Base-by-base conservation (phyloP, 2,113 vertebrate genomes). In the Corvus moneduloides region DNA sequence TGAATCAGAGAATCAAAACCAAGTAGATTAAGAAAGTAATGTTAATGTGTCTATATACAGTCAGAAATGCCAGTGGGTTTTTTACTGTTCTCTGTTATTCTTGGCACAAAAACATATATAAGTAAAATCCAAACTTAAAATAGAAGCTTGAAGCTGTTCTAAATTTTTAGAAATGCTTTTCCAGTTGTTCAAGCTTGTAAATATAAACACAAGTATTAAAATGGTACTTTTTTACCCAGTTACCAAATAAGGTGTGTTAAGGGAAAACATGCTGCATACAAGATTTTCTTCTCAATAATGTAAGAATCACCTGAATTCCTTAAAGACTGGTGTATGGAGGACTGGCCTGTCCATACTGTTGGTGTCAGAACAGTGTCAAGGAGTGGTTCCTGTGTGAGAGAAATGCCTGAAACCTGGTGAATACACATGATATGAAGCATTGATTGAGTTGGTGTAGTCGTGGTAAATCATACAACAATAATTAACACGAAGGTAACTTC, bases 381-480 rank as follows among this genome's bases (percentile, higher is more conserved):
- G 27, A 21, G 21, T 17, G 32, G 9, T 10, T 52, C 22, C 64
- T n/a, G 43, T 43, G 27, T 68, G 51, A 43, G 33, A 68, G 6
- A 72, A 77, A n/a, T 69, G 20, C 30, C 41, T 48, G 35, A 51
- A 76, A 23, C 27, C 35, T 75, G 27, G 12, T 16, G 27, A 32
- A 32, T 16, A 2, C 51, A 16, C 30, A 0, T 3, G 16, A 26
- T 6, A 3, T 0, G 2, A 49, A 23, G 4, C 13, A 12, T 19
- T 13, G 33, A 21, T 39, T 52, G 44, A 27, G n/a, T 73, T 33
- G 49, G 7, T 13, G 26, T 3, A 41, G 46, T n/a, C n/a, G n/a
- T n/a, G n/a, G n/a, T n/a, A n/a, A n/a, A n/a, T n/a, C n/a, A n/a
- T n/a, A n/a, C n/a, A n/a, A n/a, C n/a, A n/a, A n/a, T n/a, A n/a